phyloP scores from a whole-genome alignment of 1,140 invertebrate species.

The Pemphigus obesinymphae region DNA sequence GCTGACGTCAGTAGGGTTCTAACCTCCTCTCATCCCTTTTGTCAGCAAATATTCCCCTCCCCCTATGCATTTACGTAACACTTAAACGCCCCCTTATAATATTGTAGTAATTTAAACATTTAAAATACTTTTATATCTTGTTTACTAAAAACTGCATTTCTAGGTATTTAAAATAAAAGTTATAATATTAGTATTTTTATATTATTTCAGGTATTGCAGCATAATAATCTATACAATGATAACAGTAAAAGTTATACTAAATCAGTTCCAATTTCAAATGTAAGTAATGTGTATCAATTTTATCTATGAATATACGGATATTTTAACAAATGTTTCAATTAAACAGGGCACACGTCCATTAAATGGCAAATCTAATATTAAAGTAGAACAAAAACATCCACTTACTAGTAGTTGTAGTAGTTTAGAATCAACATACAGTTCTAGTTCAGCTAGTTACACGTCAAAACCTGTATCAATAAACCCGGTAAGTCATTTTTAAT shows the following conservation, averaged over 20 bases:
- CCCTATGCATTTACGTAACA: no score
- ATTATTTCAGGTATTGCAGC: background rate
- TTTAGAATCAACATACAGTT: conserved; percentile 27
- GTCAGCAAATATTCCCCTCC: no score
- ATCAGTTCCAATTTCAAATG: background rate
- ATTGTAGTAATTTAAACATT: no score
- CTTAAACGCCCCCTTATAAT: no score
- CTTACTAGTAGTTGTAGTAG: conserved; percentile 28
- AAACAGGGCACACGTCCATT: background rate
- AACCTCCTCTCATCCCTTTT: no score
- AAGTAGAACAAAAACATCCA: background rate
- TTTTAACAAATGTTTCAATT: background rate
- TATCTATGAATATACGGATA: no score
- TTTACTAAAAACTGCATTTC: no score
- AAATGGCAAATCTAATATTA: background rate
- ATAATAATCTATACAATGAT: background rate
- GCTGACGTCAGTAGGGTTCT: no score
- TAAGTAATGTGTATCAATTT: no score
- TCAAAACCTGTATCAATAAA: background rate
- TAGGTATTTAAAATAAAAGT: no score
- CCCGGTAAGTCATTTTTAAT: background rate
- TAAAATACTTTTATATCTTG: no score
- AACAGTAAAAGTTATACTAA: background rate
- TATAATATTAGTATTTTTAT: background rate
- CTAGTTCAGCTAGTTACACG: background rate